Percentiles rank a stretch among this genome's conserved stretches.
Conservation (phyloP, 2,113 vertebrate species). For the Elephantulus edwardii region DNA sequence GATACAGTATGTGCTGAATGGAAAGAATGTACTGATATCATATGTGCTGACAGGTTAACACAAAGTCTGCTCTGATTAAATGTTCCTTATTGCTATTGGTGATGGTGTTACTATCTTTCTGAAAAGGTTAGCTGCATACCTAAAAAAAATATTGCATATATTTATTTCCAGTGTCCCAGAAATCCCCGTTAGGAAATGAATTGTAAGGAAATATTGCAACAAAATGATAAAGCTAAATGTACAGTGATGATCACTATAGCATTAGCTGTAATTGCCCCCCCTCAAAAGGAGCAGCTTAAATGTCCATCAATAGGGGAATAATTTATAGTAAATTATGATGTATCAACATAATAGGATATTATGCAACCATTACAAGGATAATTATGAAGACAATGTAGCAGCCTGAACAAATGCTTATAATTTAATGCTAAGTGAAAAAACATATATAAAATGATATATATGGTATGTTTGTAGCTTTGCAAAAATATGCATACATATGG, state of each 20-base stretch:
- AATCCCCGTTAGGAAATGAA: slow-evolving; percentile 46
- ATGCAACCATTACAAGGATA: slow-evolving; percentile 49
- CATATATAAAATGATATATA: slow-evolving; percentile 25
- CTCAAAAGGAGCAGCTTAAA: slow-evolving; percentile 52
- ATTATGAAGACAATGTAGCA: slow-evolving; percentile 62
- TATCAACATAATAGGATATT: slow-evolving; percentile 51
- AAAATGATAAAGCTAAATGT: slow-evolving; percentile 48
- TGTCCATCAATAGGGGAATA: slow-evolving; percentile 66
- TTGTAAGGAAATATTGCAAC: slow-evolving; percentile 58
- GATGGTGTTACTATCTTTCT: not conserved
- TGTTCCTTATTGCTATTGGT: not conserved
- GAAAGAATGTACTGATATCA: not conserved
- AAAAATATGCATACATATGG: slow-evolving; percentile 44
- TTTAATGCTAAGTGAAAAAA: slow-evolving; percentile 63
- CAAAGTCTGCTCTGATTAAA: not conserved
- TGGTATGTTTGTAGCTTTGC: slow-evolving; percentile 19
- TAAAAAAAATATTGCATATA: not conserved
- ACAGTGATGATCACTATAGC: not conserved
- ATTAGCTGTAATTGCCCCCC: slow-evolving; percentile 49
- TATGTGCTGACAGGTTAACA: not conserved
- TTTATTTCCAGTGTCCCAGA: slow-evolving; percentile 32
- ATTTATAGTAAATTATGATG: slow-evolving; percentile 65
- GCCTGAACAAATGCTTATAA: slow-evolving; percentile 65
- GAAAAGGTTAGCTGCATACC: slow-evolving; percentile 12
- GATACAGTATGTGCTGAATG: not conserved